Conservation (phyloP, 2,888 invertebrate species). For the Folsomia candida region DNA sequence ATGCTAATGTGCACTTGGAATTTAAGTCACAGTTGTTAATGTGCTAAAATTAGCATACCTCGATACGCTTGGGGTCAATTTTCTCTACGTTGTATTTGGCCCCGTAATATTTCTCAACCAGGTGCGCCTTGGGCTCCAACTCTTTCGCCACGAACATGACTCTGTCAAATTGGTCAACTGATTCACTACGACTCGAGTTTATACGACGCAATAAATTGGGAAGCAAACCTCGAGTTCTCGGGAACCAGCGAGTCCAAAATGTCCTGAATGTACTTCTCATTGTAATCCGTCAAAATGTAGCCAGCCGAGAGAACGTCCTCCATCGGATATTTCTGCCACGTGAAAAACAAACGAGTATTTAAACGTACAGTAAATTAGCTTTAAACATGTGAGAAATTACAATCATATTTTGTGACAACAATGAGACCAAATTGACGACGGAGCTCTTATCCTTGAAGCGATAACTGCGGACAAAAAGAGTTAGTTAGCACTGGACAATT, state of each 20-base stretch:
- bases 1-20: background rate
- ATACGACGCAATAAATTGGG: background rate
- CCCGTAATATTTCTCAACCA: slow-evolving; percentile 84
- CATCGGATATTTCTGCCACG: slow-evolving; percentile 67
- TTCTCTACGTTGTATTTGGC: slow-evolving; percentile 75
- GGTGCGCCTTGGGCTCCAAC: slow-evolving; percentile 67
- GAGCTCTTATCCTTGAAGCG: slow-evolving; percentile 82
- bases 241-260: slow-evolving; percentile 72
- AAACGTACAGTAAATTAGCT: too few species aligned
- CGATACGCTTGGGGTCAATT: slow-evolving; percentile 64
- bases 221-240: slow-evolving; percentile 67
- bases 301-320: slow-evolving; percentile 78
- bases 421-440: slow-evolving; percentile 52
- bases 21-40: slow-evolving; percentile 6
- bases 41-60: slow-evolving; percentile 57
- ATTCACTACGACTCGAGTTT: too few species aligned
- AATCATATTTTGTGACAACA: slow-evolving; percentile 23
- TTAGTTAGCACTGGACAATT: too few species aligned
- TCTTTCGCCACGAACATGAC: slow-evolving; percentile 73
- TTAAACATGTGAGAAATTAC: background rate
- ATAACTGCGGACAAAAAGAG: too few species aligned
- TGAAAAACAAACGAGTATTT: background rate
- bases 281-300: slow-evolving; percentile 76
- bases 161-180: slow-evolving; percentile 55
- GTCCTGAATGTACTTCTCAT: slow-evolving; percentile 74